phyloP scores from a whole-genome alignment of 2,797 vertebrate genomes.

The Platyrinchus mystaceus region DNA sequence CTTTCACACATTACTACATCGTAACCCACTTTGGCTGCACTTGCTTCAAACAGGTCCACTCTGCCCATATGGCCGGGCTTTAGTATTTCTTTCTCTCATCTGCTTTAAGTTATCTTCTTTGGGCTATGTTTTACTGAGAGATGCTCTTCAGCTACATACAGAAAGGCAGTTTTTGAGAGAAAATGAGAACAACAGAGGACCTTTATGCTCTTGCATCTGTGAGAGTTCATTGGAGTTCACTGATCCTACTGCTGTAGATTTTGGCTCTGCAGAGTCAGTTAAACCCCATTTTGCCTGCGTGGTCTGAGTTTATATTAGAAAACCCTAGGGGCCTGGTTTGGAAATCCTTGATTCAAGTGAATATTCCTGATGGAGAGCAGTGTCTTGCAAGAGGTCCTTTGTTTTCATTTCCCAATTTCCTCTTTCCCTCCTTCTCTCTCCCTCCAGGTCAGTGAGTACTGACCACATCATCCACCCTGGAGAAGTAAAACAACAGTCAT shows the following conservation, averaged over 20 bases:
- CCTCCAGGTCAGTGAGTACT: fast-evolving
- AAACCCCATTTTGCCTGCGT: neutral
- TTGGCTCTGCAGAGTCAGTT: neutral
- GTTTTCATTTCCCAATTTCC: neutral
- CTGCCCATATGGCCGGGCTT: constrained; percentile 1
- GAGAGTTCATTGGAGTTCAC: neutral
- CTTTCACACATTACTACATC: constrained; percentile 60
- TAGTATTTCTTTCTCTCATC: neutral
- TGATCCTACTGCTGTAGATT: neutral
- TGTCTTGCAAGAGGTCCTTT: neutral
- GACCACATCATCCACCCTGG: fast-evolving
- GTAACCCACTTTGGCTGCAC: constrained; percentile 35
- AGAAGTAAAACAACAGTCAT: neutral
- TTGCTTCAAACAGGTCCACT: constrained; percentile 2
- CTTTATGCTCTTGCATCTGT: neutral
- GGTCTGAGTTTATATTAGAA: neutral
- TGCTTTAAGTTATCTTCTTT: constrained; percentile 33
- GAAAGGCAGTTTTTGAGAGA: neutral
- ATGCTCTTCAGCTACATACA: neutral
- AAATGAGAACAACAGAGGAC: neutral
- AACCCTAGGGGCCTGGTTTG: neutral
- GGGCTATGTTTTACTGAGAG: neutral
- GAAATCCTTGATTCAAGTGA: neutral
- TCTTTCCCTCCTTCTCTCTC: neutral
- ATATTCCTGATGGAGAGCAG: neutral